Evolutionary conservation across 2,113 vertebrate species (phyloP), one percentile per base, ranked within the genome.

Genomic region (Aphyosemion australe): DNA sequence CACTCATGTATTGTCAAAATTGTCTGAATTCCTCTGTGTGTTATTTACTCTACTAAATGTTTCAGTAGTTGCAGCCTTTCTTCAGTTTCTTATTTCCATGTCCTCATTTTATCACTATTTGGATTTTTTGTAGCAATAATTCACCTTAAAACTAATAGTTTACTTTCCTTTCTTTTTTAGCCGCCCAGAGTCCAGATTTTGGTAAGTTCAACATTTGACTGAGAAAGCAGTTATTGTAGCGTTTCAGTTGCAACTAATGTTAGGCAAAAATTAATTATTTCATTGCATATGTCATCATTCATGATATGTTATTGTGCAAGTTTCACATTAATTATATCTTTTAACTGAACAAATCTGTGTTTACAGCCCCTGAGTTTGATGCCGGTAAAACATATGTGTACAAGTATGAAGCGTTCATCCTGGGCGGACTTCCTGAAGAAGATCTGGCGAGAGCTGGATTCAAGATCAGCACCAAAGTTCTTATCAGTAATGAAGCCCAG

Each of bases 351-450:
- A 2, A 14, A 42, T 19, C 12, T 21, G 39, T 83, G 16, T 26
- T 82, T 69, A 4, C 81, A 96, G 95, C 84, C 47, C 92, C 92
- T 39, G 75, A 79, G 0, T 95, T 94, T 84, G 56, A 78, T 5
- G 61, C 70, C 9, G 84, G 72, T 32, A 93, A 90, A 64, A 91
- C 77, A 16, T 83, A 91, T 46, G 5, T 86, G 21, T 95, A 94
- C 77, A 86, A 86, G 34, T 96, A 96, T 88, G 93, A 94, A 57
- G 88, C 87, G 20, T 19, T 64, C 34, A 74, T 94, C 42, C 58
- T 93, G 70, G 89, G 68, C 0, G 93, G 93, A 50, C 87, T 96
- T 43, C 92, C 92, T 46, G 92, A 94, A 21, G 79, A 87, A 32
- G 76, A 76, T 55, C 72, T 94, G 65, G 92, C 86, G 34, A 93